These are phyloP conservation scores for Apantesis nais DNA, from an alignment of 2,888 invertebrate genomes.

Conservation along the genomic window DNA sequence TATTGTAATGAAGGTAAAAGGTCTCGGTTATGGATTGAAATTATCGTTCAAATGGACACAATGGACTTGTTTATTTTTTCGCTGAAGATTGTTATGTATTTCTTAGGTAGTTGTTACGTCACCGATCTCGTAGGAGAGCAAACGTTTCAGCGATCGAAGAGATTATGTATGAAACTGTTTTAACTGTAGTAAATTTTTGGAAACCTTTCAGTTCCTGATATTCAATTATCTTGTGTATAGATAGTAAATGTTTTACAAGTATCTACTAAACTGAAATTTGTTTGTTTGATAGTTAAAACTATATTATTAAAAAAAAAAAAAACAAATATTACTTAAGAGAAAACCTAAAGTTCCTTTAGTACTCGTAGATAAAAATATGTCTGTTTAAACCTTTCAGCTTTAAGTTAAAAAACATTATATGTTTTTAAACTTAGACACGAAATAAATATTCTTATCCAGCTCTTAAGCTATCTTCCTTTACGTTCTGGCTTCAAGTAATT, in stretches of 20 bases:
- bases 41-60: conserved; percentile 13
- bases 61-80: background rate
- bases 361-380: background rate
- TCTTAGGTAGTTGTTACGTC: background rate
- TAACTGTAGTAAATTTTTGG: background rate
- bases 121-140: background rate
- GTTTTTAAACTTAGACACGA: background rate
- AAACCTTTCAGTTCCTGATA: too few relatives aligned
- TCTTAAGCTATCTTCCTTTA: too few relatives aligned
- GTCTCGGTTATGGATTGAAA: conserved; percentile 23
- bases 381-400: too few relatives aligned
- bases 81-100: background rate
- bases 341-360: too few relatives aligned
- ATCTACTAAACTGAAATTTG: too few relatives aligned
- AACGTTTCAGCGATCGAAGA: background rate
- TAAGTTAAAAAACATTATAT: too few relatives aligned
- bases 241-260: too few relatives aligned
- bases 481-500: too few relatives aligned
- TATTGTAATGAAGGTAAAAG: conserved; percentile 39
- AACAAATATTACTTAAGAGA: too few relatives aligned
- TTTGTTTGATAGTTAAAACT: too few relatives aligned
- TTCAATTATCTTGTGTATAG: too few relatives aligned
- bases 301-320: too few relatives aligned
- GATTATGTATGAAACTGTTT: background rate
- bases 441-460: background rate